Evolutionary conservation across 1,140 invertebrate genomes (phyloP).

Genomic region (Babylonia areolata): DNA sequence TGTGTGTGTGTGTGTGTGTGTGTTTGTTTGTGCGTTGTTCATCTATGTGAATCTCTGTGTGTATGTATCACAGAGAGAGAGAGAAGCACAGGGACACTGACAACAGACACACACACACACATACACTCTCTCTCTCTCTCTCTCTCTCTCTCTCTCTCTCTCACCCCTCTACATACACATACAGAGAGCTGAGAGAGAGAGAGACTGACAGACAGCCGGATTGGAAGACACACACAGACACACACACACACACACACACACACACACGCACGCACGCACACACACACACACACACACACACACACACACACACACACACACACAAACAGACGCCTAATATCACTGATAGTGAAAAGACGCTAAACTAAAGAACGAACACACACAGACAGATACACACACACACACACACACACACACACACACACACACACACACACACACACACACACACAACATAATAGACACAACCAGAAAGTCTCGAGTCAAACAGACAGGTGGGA

Average conservation of each 20-base stretch:
- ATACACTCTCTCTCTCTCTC: too few relatives aligned
- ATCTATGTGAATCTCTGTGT: background rate
- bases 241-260: background rate
- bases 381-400: too few relatives aligned
- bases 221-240: conserved; percentile 7
- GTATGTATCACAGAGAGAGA: background rate
- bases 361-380: too few relatives aligned
- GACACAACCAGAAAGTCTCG: too few relatives aligned
- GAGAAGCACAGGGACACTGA: background rate
- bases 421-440: conserved; percentile 11
- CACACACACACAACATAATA: background rate
- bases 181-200: background rate
- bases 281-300: conserved; percentile 11
- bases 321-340: too few relatives aligned
- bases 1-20: background rate
- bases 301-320: background rate
- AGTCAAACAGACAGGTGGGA: too few relatives aligned
- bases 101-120: too few relatives aligned
- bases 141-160: too few relatives aligned
- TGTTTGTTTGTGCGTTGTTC: background rate
- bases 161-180: conserved; percentile 14
- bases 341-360: too few relatives aligned
- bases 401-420: background rate
- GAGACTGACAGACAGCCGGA: background rate
- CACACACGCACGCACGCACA: background rate